A percentile compares a stretch with the other conserved stretches of the same genome.
Evolutionary conservation across 2,113 vertebrate genomes (phyloP).

Genomic region (Eretmochelys imbricata): DNA sequence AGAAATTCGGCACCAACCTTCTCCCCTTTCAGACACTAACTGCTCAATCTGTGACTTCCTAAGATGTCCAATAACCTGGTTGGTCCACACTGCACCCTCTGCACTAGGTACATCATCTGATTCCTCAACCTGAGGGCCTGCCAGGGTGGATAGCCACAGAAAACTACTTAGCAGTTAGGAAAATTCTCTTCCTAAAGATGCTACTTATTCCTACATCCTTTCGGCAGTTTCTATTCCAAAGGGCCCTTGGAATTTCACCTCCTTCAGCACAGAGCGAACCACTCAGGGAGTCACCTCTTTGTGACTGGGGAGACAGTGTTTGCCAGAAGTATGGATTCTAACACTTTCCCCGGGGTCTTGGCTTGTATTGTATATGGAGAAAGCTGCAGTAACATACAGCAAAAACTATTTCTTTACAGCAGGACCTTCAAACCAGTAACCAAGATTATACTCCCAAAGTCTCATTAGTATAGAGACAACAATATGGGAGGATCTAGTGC

Average conservation of each 20-base stretch:
- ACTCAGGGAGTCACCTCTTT: neutral
- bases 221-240: neutral
- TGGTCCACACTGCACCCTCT: neutral
- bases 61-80: neutral
- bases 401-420: neutral
- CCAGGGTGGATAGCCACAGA: neutral
- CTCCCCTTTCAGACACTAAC: too few species aligned
- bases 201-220: neutral
- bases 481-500: neutral
- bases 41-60: too few species aligned
- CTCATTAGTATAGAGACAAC: neutral
- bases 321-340: neutral
- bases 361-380: fast-evolving
- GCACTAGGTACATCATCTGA: too few species aligned
- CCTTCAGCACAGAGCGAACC: neutral
- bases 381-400: neutral
- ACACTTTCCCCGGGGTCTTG: fast-evolving
- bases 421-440: neutral
- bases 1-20: too few species aligned
- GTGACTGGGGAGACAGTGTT: neutral
- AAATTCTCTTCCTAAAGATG: neutral
- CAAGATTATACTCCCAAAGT: neutral
- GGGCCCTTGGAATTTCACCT: neutral
- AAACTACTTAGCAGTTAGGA: neutral
- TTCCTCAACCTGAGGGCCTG: neutral